Evolutionary conservation across 2,113 vertebrate species (phyloP).

Genomic region (Callopanchax toddi): DNA sequence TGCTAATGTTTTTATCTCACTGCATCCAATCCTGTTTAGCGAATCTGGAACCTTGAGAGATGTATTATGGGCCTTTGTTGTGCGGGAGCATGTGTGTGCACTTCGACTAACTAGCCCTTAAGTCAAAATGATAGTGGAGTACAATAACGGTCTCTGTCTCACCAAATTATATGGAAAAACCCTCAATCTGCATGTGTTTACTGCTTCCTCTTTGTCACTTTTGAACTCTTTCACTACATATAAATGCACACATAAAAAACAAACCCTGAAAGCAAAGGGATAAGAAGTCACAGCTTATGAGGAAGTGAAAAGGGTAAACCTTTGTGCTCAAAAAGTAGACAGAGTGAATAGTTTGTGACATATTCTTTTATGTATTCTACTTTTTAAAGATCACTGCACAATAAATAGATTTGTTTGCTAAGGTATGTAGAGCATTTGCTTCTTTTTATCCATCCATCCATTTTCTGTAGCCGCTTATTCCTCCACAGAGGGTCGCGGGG

Average conservation of each 20-base stretch:
- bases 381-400: too few species aligned
- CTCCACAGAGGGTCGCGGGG: too few species aligned
- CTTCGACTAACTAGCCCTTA: constrained; percentile 36
- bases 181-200: constrained; percentile 52
- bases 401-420: too few species aligned
- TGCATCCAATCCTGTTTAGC: constrained; percentile 61
- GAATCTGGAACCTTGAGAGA: constrained; percentile 46
- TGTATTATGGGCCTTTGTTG: constrained; percentile 43
- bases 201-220: constrained; percentile 21
- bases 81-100: constrained; percentile 1
- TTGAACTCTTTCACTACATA: constrained; percentile 20
- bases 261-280: constrained; percentile 45
- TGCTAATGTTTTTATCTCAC: constrained; percentile 69
- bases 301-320: constrained; percentile 33
- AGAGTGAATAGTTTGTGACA: neutral
- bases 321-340: constrained; percentile 10
- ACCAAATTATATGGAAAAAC: constrained; percentile 61
- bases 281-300: constrained; percentile 38
- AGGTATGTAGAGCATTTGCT: neutral
- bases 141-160: constrained; percentile 65
- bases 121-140: constrained; percentile 53
- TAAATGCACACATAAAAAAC: constrained; percentile 15
- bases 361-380: too few species aligned
- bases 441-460: too few species aligned
- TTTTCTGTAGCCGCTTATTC: too few species aligned